These are phyloP conservation scores for Crotalus helleri DNA, from an alignment of 2,113 vertebrate genomes.

Conservation along the genomic window DNA sequence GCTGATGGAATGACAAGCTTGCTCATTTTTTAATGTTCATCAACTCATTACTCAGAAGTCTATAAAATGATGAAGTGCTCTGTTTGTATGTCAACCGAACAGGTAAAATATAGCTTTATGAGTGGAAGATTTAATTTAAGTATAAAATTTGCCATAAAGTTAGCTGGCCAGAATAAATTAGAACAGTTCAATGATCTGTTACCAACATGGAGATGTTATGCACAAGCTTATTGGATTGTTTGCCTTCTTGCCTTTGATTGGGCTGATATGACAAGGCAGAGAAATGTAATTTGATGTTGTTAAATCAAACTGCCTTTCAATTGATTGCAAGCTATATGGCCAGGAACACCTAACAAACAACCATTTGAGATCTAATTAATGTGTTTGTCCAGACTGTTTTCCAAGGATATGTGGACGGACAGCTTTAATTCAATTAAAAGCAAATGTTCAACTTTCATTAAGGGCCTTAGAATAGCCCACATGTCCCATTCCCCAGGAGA, in stretches of 20 bases:
- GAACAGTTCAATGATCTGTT: slow-evolving; percentile 27
- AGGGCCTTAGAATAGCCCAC: not conserved
- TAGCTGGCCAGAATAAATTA: slow-evolving; percentile 29
- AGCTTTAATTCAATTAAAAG: slow-evolving; percentile 15
- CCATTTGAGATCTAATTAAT: slow-evolving; percentile 17
- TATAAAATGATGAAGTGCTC: slow-evolving; percentile 27
- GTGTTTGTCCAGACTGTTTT: not conserved
- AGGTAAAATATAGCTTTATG: not conserved
- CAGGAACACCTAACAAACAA: slow-evolving; percentile 10
- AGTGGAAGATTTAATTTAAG: slow-evolving; percentile 11
- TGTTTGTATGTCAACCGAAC: not conserved
- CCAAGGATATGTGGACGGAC: not conserved
- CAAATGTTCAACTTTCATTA: not conserved
- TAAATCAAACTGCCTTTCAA: slow-evolving; percentile 32
- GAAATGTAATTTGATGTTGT: slow-evolving; percentile 29
- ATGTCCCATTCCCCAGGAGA: not conserved
- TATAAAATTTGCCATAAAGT: slow-evolving; percentile 30
- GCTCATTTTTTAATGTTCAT: slow-evolving; percentile 38
- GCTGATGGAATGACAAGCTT: slow-evolving; percentile 15
- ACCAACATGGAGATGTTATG: not conserved
- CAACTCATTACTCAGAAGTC: slow-evolving; percentile 22
- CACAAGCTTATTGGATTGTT: slow-evolving; percentile 24
- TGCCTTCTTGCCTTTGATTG: slow-evolving; percentile 20
- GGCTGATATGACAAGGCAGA: slow-evolving; percentile 30
- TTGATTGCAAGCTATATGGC: slow-evolving; percentile 12